phyloP scores from a whole-genome alignment of 2,797 vertebrate genomes.

The Rhinoraja longicauda region DNA sequence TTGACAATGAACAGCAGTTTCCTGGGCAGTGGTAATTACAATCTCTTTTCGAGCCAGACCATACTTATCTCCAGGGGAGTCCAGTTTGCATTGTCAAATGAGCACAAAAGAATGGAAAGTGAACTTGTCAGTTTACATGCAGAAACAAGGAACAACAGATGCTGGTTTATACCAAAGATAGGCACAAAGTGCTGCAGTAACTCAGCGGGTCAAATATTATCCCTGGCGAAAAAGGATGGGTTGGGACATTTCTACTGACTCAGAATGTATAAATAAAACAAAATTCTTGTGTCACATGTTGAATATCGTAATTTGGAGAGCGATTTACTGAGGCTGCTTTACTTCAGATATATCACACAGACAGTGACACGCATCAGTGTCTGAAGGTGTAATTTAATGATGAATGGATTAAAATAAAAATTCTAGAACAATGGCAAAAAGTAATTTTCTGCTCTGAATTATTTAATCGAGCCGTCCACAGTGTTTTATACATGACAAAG shows the following conservation, averaged over 20 bases:
- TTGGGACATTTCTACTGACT: no score
- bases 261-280: neutral
- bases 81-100: constrained; percentile 13
- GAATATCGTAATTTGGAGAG: neutral
- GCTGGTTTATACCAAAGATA: no score
- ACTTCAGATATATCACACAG: neutral
- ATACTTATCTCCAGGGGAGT: constrained; percentile 20
- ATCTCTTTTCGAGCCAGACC: neutral
- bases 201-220: no score
- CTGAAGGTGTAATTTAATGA: neutral
- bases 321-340: neutral
- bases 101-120: neutral
- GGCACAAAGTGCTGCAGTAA: no score
- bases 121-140: neutral
- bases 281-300: neutral
- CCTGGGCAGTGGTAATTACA: neutral
- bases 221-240: no score
- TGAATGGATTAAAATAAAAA: neutral
- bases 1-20: constrained; percentile 1
- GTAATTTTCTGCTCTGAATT: neutral
- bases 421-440: neutral
- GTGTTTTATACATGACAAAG: no score
- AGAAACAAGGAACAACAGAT: no score
- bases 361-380: neutral
- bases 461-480: neutral